These are phyloP conservation scores for Andrena trimmerana DNA, from an alignment of 2,888 invertebrate species.

Conservation along the genomic window DNA sequence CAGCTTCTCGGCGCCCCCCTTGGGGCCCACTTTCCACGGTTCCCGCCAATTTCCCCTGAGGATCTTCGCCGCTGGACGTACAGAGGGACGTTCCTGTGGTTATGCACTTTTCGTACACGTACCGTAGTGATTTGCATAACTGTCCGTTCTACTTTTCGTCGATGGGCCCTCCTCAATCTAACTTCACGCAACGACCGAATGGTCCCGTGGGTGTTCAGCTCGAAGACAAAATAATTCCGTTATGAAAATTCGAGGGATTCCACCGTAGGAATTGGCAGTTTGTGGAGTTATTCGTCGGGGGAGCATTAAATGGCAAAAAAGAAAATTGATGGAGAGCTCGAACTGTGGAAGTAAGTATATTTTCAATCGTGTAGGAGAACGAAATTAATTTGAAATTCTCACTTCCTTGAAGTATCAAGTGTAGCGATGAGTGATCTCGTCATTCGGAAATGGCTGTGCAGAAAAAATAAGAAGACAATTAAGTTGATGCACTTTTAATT, in stretches of 20 bases:
- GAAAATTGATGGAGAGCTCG: neutral
- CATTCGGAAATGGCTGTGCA: too few relatives aligned
- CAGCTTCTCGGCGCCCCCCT: slow-evolving; percentile 55
- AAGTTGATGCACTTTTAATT: too few relatives aligned
- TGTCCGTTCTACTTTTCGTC: slow-evolving; percentile 47
- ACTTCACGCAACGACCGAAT: slow-evolving; percentile 41
- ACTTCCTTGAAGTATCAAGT: too few relatives aligned
- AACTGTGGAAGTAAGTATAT: neutral
- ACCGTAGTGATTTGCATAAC: slow-evolving; percentile 63
- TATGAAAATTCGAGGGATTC: slow-evolving; percentile 27
- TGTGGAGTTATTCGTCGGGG: too few relatives aligned
- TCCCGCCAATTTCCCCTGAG: slow-evolving; percentile 68
- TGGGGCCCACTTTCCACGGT: slow-evolving; percentile 65
- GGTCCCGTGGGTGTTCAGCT: slow-evolving; percentile 1
- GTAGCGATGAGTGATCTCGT: too few relatives aligned
- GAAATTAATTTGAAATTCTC: too few relatives aligned
- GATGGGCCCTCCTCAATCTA: slow-evolving; percentile 28
- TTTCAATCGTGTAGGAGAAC: too few relatives aligned
- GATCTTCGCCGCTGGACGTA: slow-evolving; percentile 49
- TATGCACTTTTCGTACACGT: slow-evolving; percentile 66
- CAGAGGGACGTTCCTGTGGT: slow-evolving; percentile 52
- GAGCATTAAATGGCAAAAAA: neutral
- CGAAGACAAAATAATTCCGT: slow-evolving; percentile 22
- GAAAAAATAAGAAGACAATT: too few relatives aligned
- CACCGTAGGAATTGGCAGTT: neutral